Evolutionary conservation across 2,888 invertebrate genomes (phyloP), one percentile per base, ranked within the genome.

Genomic region (Cephus runcator): DNA sequence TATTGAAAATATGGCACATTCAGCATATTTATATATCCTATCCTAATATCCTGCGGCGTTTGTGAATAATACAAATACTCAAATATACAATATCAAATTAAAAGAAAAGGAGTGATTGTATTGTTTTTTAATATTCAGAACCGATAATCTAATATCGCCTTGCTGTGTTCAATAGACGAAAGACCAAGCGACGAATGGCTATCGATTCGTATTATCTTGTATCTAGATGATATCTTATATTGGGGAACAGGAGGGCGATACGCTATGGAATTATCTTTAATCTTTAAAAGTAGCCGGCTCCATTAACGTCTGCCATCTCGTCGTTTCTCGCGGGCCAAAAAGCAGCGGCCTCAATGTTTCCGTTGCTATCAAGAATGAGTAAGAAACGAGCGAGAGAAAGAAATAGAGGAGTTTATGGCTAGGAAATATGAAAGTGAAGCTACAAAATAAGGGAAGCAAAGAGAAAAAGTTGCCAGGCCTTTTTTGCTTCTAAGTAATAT

Each of bases 211-310:
- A 56, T 76, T 40, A 76, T 75, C 74, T 33, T 56, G 71, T 73
- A 56, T 30, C 76, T 56, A 76, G 56, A 56, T 56, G 6, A 9
- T 56, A 56, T 23, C 56, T 56, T 23, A 9, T 15, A 56, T 56
- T 23, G 56, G 23, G 9, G 23, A 56, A 56, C 23, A 56, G 56
- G 56, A 56, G 15, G 2, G 15, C 40, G 2, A 23, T 56, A 56
- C 9, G 23, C 23, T 56, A 23, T 12, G 71, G 23, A 34, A 68
- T 76, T 76, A 76, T 75, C 36, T 69, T 75, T 69, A 78, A 78
- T 78, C 75, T 78, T 12, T 23, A 78, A 69, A 78, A 77, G 77
- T 77, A 75, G 74, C 33, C 34, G 73, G 34, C 69, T 71, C 74
- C 36, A 74, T 34, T 34, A 34, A n/a, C 74, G 23, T 34, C 12